These are phyloP conservation scores for Channa striata DNA, from an alignment of 2,797 vertebrate species.

Conservation along the genomic window DNA sequence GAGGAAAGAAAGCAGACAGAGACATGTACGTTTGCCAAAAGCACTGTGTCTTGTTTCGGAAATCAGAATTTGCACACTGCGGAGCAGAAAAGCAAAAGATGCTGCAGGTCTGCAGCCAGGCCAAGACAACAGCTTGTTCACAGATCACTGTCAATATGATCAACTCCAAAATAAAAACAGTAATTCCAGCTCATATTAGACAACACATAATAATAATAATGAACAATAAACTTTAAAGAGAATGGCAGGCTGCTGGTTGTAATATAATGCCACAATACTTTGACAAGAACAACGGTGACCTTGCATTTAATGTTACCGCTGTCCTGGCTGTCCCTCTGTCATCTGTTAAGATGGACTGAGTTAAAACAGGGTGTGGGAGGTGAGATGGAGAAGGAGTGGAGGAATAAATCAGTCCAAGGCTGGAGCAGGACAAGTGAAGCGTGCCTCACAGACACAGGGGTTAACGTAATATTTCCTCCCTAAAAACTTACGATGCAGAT, in stretches of 20 bases:
- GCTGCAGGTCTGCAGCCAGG: slow-evolving; percentile 44
- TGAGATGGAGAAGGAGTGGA: not conserved
- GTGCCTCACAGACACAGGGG: slow-evolving; percentile 46
- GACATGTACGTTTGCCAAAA: slow-evolving; percentile 55
- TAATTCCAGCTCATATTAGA: not conserved
- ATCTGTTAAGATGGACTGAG: slow-evolving; percentile 14
- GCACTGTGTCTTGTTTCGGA: slow-evolving; percentile 60
- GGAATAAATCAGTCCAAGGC: slow-evolving; percentile 43
- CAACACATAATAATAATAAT: not conserved
- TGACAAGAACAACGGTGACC: not conserved
- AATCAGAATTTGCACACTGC: slow-evolving; percentile 59
- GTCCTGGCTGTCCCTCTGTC: slow-evolving; percentile 14
- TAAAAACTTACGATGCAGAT: slow-evolving; percentile 37
- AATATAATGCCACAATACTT: not conserved
- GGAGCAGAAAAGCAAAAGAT: slow-evolving; percentile 59
- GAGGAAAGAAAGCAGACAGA: slow-evolving; percentile 49
- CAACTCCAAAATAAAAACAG: slow-evolving; percentile 17
- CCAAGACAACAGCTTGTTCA: slow-evolving; percentile 28
- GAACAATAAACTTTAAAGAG: not conserved
- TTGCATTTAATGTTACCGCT: not conserved
- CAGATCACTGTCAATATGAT: slow-evolving; percentile 44
- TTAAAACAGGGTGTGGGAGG: slow-evolving; percentile 16
- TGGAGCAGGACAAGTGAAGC: slow-evolving; percentile 57
- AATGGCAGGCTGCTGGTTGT: not conserved
- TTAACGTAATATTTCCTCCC: slow-evolving; percentile 67